Evolutionary conservation across 2,888 invertebrate genomes (phyloP), one percentile per base, ranked within the genome.

Genomic region (Clepsis dumicolana): DNA sequence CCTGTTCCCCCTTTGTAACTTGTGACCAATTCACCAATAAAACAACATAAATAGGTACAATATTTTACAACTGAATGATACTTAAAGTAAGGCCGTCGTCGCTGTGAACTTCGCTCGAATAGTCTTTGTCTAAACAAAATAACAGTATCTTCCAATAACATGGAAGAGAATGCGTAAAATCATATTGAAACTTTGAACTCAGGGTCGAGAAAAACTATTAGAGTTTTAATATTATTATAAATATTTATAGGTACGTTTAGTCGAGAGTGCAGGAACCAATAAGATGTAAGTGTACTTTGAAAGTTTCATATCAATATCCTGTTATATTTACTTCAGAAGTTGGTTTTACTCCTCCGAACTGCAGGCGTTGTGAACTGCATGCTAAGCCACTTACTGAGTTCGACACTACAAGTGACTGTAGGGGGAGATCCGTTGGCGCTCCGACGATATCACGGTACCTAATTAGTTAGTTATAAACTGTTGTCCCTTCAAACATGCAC

Each of bases 261-360:
- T 74, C 69, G 73, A 71, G 74, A 84, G 82, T 82, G 82, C 80
- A 79, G 76, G 80, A 80, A 77, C 79, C 79, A 78, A 81, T 85
- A 84, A 82, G 75, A 77, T 85, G 84, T 85, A 82, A 85, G 73
- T 79, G 80, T 76, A 79, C 77, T 80, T 73, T 65, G 56, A 48
- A 81, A 83, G 73, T 85, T 84, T 75, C 70, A 67, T 59, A 61
- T 74, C 70, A 70, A 65, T 67, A 52, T 41, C 56, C 27, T 48
- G 44, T 18, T 35, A 48, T 38, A 56, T 35, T 29, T 62, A 41
- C 41, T 41, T 38, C 29, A 18, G n/a, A 61, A 41, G 24, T 38
- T 38, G 25, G 21, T 59, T 41, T 41, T 59, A 59, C 41, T 41
- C 41, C n/a, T 3, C n/a, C 24, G 25, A 59, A 59, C 38, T 59